Evolutionary conservation across 2,113 vertebrate species (phyloP).

Genomic region (Syrrhaptes paradoxus): DNA sequence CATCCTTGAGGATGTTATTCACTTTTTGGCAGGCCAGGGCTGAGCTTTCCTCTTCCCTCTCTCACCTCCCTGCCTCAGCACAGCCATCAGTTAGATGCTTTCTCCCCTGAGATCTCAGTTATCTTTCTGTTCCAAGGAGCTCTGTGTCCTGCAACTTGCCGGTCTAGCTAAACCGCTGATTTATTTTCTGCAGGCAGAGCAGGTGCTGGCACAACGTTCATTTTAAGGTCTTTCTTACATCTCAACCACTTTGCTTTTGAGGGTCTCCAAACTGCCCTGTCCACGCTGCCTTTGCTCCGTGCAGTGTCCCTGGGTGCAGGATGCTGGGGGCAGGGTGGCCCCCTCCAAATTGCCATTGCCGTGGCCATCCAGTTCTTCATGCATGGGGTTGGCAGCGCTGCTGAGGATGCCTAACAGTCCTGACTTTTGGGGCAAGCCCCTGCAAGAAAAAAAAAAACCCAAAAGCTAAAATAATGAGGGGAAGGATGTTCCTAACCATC

Average conservation of each 20-base stretch:
- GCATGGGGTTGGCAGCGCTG: rapidly evolving
- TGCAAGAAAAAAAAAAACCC: neutral
- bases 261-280: neutral
- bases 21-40: neutral
- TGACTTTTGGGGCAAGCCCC: neutral
- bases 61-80: neutral
- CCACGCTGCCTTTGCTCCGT: neutral
- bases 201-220: rapidly evolving
- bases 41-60: neutral
- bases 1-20: neutral
- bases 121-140: neutral
- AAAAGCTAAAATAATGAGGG: neutral
- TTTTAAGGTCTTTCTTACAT: neutral
- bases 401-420: neutral
- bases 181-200: neutral
- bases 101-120: neutral
- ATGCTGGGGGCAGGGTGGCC: neutral
- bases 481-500: neutral
- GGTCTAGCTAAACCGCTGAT: neutral
- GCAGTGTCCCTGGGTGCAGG: rapidly evolving
- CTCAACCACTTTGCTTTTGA: neutral
- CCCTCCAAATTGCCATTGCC: rapidly evolving
- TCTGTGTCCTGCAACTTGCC: neutral
- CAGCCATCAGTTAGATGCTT: neutral
- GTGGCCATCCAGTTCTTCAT: neutral